These are phyloP conservation scores for Andrena chrysosceles DNA, from an alignment of 2,888 invertebrate species.

Conservation along the genomic window DNA sequence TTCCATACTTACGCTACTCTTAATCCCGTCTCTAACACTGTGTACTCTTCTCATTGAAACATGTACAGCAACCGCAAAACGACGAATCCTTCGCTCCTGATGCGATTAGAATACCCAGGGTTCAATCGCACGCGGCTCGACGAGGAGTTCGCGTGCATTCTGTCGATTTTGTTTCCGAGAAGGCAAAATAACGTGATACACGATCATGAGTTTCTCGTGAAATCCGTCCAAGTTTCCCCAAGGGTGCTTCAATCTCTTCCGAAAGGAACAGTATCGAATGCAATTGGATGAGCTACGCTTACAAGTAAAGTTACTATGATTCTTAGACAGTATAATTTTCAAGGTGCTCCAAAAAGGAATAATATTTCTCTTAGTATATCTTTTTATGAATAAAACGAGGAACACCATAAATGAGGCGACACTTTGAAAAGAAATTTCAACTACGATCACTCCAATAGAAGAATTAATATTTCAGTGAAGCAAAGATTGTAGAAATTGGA, in stretches of 20 bases:
- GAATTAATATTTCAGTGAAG: too few relatives aligned
- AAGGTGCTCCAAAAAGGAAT: not conserved
- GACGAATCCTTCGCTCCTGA: conserved; percentile 11
- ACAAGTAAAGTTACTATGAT: not conserved
- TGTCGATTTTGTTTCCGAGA: conserved; percentile 16
- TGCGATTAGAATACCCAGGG: conserved; percentile 20
- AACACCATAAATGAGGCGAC: too few relatives aligned
- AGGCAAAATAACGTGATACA: conserved; percentile 19
- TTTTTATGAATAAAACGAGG: not conserved
- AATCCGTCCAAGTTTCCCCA: conserved; percentile 1
- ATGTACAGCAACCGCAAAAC: conserved; percentile 9
- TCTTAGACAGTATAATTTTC: not conserved
- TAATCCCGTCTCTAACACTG: conserved; percentile 4
- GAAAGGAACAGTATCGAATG: not conserved
- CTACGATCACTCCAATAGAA: too few relatives aligned
- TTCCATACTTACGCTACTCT: not conserved
- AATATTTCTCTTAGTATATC: not conserved
- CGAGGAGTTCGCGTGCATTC: conserved; percentile 23
- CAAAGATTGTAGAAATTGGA: too few relatives aligned
- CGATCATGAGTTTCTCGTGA: conserved; percentile 3
- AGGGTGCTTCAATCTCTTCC: not conserved
- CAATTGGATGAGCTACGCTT: not conserved
- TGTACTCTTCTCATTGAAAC: conserved; percentile 10
- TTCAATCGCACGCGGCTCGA: conserved; percentile 10
- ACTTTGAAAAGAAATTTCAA: too few relatives aligned